These are phyloP conservation scores for Acanthopleura granulata DNA, from an alignment of 2,888 invertebrate species.

Conservation along the genomic window DNA sequence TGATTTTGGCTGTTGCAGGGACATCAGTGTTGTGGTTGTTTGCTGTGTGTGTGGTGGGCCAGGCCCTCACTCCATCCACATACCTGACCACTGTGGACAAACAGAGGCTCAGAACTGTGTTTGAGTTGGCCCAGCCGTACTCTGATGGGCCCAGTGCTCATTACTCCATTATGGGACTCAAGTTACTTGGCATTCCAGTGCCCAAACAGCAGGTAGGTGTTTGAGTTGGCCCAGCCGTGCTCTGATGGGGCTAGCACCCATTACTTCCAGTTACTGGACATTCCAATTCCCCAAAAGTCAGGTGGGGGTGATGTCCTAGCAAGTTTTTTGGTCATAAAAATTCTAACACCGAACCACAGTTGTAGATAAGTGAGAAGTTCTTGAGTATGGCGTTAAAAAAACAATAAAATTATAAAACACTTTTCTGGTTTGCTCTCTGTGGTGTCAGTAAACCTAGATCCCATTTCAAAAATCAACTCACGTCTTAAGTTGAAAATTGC, in stretches of 20 bases:
- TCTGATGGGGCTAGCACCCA: conserved; percentile 74
- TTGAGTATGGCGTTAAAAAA: too few species aligned
- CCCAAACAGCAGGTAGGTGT: conserved; percentile 69
- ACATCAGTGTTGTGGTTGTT: conserved; percentile 53
- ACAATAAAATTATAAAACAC: too few species aligned
- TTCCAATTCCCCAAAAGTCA: conserved; percentile 71
- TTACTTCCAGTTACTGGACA: conserved; percentile 79
- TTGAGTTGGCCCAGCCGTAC: conserved; percentile 64
- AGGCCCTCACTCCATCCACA: conserved; percentile 64
- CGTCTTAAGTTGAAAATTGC: too few species aligned
- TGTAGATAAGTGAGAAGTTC: too few species aligned
- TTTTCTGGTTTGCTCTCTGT: too few species aligned
- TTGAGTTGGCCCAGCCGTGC: conserved; percentile 64
- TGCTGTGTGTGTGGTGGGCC: conserved; percentile 61
- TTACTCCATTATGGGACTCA: conserved; percentile 82
- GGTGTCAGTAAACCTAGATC: too few species aligned
- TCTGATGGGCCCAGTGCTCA: conserved; percentile 74
- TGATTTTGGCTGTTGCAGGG: conserved; percentile 39
- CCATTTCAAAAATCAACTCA: too few species aligned
- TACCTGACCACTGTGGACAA: conserved; percentile 67
- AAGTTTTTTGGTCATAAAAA: too few species aligned
- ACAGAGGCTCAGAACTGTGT: conserved; percentile 63
- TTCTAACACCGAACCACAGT: too few species aligned
- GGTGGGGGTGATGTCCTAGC: background rate
- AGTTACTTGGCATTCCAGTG: conserved; percentile 76